Evolutionary conservation across 2,113 vertebrate genomes (phyloP).

Genomic region (Nansenia antarctica): DNA sequence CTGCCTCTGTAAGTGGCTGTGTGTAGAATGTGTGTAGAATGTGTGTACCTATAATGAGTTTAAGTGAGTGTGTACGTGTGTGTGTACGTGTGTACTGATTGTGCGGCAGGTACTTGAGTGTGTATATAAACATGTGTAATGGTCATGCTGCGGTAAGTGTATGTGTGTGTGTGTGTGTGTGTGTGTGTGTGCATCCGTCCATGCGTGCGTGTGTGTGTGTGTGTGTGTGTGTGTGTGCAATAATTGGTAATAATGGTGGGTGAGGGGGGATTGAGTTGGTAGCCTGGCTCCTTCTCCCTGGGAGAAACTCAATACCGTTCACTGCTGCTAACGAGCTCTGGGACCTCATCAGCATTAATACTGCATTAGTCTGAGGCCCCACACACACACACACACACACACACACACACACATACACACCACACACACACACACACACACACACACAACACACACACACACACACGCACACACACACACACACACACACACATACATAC

Average conservation of each 20-base stretch:
- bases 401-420: conserved; percentile 7
- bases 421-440: conserved; percentile 15
- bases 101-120: too few relatives aligned
- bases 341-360: conserved; percentile 75
- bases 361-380: conserved; percentile 62
- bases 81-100: too few relatives aligned
- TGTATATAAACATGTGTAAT: too few relatives aligned
- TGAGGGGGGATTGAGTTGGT: background rate
- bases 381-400: conserved; percentile 10
- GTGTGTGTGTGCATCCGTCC: too few relatives aligned
- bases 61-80: too few relatives aligned
- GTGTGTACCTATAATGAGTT: too few relatives aligned
- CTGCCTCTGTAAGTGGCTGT: too few relatives aligned
- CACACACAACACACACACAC: conserved; percentile 16
- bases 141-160: conserved; percentile 47
- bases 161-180: background rate
- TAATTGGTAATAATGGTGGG: conserved; percentile 9
- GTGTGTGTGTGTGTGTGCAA: conserved; percentile 3
- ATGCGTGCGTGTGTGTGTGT: background rate
- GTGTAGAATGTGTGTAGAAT: too few relatives aligned
- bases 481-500: conserved; percentile 17
- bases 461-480: conserved; percentile 35
- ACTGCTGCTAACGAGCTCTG: conserved; percentile 70
- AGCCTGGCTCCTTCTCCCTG: conserved; percentile 38
- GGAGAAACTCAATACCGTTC: conserved; percentile 70